Evolutionary conservation across 2,797 vertebrate genomes (phyloP).

Genomic region (Iguana delicatissima): DNA sequence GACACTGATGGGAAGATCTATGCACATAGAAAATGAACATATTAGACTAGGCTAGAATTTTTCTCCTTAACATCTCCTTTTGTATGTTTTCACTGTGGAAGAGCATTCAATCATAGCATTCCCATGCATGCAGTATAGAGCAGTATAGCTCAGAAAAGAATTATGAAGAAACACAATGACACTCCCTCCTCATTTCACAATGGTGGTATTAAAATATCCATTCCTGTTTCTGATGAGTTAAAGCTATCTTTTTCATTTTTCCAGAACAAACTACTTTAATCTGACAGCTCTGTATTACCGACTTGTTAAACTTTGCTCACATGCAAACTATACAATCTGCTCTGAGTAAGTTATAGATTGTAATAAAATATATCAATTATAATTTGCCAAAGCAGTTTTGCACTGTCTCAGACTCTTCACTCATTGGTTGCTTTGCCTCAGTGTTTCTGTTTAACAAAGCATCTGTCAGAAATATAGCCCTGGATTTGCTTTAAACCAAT

Average conservation of each 20-base stretch:
- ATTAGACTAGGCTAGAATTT: neutral
- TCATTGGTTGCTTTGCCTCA: conserved; percentile 57
- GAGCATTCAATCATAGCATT: neutral
- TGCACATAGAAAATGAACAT: neutral
- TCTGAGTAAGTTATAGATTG: conserved; percentile 18
- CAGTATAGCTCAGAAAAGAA: neutral
- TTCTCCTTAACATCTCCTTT: neutral
- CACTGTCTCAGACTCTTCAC: conserved; percentile 21
- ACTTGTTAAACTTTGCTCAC: conserved; percentile 4
- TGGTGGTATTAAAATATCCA: conserved; percentile 16
- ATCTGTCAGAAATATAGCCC: conserved; percentile 53
- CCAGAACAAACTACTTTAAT: conserved; percentile 14
- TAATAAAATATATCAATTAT: conserved; percentile 42
- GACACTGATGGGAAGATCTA: too few species aligned
- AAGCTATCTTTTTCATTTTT: neutral
- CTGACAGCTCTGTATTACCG: neutral
- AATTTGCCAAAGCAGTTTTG: conserved; percentile 57
- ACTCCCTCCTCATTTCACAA: conserved; percentile 18
- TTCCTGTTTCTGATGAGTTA: conserved; percentile 6
- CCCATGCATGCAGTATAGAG: neutral
- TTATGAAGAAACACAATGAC: conserved; percentile 17
- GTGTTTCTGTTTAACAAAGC: conserved; percentile 49
- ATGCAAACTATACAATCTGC: neutral
- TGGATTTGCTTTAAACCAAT: conserved; percentile 43
- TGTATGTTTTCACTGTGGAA: neutral